Evolutionary conservation across 2,888 invertebrate genomes (phyloP), one percentile per base, ranked within the genome.

Genomic region (Clanis bilineata): DNA sequence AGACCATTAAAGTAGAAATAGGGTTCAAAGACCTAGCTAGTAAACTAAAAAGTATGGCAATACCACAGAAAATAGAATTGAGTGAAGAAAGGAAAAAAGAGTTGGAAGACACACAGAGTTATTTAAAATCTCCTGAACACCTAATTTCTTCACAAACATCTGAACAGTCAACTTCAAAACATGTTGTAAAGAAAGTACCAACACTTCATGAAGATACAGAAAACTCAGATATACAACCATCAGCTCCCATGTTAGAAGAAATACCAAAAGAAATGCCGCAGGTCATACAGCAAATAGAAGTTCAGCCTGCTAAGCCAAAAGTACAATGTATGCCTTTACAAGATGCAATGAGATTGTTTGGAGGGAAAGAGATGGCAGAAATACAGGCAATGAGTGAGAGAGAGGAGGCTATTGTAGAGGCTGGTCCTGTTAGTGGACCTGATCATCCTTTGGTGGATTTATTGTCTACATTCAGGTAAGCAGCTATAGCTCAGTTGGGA

Each of bases 381-480:
- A 79, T 90, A 5, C 84, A 74, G 67, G 70, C 70, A 18, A 79
- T 89, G 76, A 90, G 89, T 77, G 85, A 82, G 58, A 80, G 67
- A 68, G 90, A 91, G 62, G 89, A 90, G 62, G 80, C 80, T 57
- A 68, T 80, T 57, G 90, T 89, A 0, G 88, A 88, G 62, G 77
- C 78, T 1, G 91, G 91, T 0, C 82, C 86, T 21, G 22, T 74
- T 5, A 80, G 79, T 71, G 82, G 82, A 0, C 82, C 88, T 22
- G 90, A 90, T 44, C 87, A 91, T 74, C 89, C 90, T 7, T 74
- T 92, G 54, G 83, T 90, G 9, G 91, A 92, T 74, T 77, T 91
- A 38, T 67, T 92, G 21, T 80, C 86, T n/a, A 90, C 89, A 61
- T 89, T 90, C 67, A 88, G 85, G 91, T 90, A 43, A 22, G 22